Evolutionary conservation across 2,113 vertebrate genomes (phyloP).

Genomic region (Nymphicus hollandicus): DNA sequence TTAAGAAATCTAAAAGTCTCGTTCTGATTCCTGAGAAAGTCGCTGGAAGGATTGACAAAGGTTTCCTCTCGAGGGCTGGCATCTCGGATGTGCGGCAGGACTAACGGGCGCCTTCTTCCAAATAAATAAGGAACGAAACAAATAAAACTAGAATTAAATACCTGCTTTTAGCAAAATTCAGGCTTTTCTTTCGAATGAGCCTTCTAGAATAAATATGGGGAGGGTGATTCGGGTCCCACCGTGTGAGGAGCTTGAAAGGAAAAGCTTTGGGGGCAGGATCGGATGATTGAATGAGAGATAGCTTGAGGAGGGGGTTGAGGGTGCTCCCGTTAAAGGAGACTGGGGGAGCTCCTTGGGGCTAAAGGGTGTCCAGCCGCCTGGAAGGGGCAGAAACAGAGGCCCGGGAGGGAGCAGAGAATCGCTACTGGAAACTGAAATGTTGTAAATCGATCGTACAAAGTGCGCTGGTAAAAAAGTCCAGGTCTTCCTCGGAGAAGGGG

Average conservation of each 20-base stretch:
- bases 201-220: background rate
- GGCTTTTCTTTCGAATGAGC: background rate
- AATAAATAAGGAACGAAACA: conserved; percentile 47
- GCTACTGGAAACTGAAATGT: conserved; percentile 81
- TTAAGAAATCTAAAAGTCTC: conserved; percentile 76
- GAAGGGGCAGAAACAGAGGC: background rate
- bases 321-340: background rate
- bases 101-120: background rate
- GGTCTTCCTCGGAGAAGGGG: conserved; percentile 90
- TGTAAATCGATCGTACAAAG: conserved; percentile 90
- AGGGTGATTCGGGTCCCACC: background rate
- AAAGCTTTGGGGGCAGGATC: background rate
- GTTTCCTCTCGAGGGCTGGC: conserved; percentile 6
- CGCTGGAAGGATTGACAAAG: conserved; percentile 73
- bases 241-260: background rate
- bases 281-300: background rate
- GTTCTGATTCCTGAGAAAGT: conserved; percentile 80
- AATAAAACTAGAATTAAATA: conserved; percentile 64
- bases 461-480: conserved; percentile 91
- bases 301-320: background rate
- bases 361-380: background rate
- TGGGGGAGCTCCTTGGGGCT: background rate
- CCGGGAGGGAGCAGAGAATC: too few species aligned
- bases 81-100: background rate
- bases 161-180: conserved; percentile 68